Evolutionary conservation across 2,888 invertebrate genomes (phyloP), one percentile per base, ranked within the genome.

Genomic region (Leptura quadrifasciata): DNA sequence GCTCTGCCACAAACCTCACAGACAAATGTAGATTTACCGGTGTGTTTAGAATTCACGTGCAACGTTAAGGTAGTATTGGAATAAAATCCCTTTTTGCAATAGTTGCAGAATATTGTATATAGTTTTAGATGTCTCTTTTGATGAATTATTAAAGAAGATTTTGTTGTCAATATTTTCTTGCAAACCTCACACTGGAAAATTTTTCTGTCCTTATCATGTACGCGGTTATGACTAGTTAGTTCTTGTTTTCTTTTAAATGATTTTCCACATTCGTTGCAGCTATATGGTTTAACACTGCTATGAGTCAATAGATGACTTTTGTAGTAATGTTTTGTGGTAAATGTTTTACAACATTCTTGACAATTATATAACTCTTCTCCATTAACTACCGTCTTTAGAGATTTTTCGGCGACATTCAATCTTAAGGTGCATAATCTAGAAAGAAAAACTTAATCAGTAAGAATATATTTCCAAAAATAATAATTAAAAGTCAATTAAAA

Each of bases 361-460:
- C 92, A 92, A 2, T 91, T 88, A 78, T 91, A 91, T 21, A 91
- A 87, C 70, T 89, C 88, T 77, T 92, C 91, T 20, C 92, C 91
- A 8, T 72, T 72, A 47, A 76, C 74, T 12, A 75, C 12, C n/a
- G 63, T 76, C 52, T 74, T 63, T 27, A 76, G 18, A 72, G 72
- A 76, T 20, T 78, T 31, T 5, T 67, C 52, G 24, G 63, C 39
- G 24, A 39, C 39, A 2, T 63, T 39, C n/a, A 65, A n/a, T 18
- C n/a, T 65, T 21, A 65, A n/a, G n/a, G 17, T 24, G 52, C 10
- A 21, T 15, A 47, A 65, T 65, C 65, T 65, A 65, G 54, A 65
- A 64, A 65, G n/a, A 15, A 47, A 47, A 47, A 47, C 1, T 47
- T 15, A 47, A n/a, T 47, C 47, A 47, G n/a, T 47, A 47, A 47